Base-by-base conservation (phyloP, 1,140 invertebrate genomes). In the Homalodisca vitripennis region DNA sequence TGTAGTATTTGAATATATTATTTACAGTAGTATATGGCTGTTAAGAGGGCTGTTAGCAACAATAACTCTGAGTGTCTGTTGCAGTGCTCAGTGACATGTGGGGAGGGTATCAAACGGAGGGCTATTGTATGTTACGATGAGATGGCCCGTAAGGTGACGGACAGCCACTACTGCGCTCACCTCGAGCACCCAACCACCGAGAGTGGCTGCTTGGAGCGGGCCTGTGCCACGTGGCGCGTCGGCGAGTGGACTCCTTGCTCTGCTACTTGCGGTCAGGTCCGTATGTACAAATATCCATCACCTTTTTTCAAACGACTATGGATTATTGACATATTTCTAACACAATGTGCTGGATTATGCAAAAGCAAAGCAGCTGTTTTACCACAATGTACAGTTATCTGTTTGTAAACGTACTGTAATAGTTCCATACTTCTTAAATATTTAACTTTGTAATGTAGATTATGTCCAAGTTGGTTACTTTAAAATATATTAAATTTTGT, bases 71-170 rank as follows among this genome's bases (percentile, higher is more conserved):
- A 3, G 6, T 62, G 27, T 64, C 2, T 14, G 46, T 66, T 24
- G 1, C 34, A 83, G 81, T 84, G 82, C 72, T 83, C 82, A 22
- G 77, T 76, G 20, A 80, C 78, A 0, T 84, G 82, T 77, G 82
- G 81, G 0, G 69, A 70, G 31, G 77, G 77, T 22, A 51, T 69
- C 13, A 74, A 48, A 55, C 75, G 77, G 60, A 73, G 82, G 3
- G 75, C 74, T 60, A 79, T 83, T 2, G 74, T 76, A 13, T 84
- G 83, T 71, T 78, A 76, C 57, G 78, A 80, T 34, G 53, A 72
- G 27, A 65, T 51, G 20, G 57, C 27, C 3, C 71, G 70, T n/a
- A 71, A 70, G 63, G 47, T 66, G 20, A 70, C 66, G 14, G 69
- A 69, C 27, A 27, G 32, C 0, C 41, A 60, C 20, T 57, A 72